A percentile compares a stretch with the other conserved stretches of the same genome.
Evolutionary conservation across 2,888 invertebrate species (phyloP).

Genomic region (Campopleginae sp.): DNA sequence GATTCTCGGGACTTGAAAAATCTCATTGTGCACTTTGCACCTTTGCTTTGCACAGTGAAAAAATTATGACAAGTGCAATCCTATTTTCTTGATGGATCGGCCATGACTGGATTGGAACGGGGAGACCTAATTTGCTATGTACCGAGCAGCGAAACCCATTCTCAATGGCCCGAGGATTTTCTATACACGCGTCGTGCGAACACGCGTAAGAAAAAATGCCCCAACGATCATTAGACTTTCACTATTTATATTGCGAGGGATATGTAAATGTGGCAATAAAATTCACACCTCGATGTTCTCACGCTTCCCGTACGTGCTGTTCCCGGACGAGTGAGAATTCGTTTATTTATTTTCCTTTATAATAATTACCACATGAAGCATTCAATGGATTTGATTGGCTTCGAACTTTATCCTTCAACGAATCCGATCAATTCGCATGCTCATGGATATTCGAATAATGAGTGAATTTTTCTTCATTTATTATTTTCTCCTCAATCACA

Average conservation of each 20-base stretch:
- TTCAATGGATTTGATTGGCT: background rate
- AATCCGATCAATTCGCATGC: background rate
- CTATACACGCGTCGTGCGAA: background rate
- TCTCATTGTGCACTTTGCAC: conserved; percentile 41
- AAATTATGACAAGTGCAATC: background rate
- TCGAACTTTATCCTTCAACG: background rate
- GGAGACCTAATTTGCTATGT: conserved; percentile 55
- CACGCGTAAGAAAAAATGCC: background rate
- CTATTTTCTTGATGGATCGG: conserved; percentile 43
- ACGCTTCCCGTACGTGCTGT: background rate
- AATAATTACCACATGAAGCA: background rate
- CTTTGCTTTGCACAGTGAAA: conserved; percentile 30
- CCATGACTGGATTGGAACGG: conserved; percentile 49
- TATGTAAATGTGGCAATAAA: conserved; percentile 22
- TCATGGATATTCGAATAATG: background rate
- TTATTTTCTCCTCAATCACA: background rate
- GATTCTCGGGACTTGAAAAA: conserved; percentile 47
- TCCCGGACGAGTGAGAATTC: background rate
- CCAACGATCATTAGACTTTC: conserved; percentile 26
- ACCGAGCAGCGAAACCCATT: conserved; percentile 47
- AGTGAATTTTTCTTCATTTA: background rate
- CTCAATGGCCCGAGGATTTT: conserved; percentile 7
- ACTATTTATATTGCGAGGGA: conserved; percentile 29
- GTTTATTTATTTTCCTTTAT: background rate
- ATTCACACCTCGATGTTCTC: conserved; percentile 20